Conservation (phyloP, 2,113 vertebrate species). For the Caranx ignobilis region DNA sequence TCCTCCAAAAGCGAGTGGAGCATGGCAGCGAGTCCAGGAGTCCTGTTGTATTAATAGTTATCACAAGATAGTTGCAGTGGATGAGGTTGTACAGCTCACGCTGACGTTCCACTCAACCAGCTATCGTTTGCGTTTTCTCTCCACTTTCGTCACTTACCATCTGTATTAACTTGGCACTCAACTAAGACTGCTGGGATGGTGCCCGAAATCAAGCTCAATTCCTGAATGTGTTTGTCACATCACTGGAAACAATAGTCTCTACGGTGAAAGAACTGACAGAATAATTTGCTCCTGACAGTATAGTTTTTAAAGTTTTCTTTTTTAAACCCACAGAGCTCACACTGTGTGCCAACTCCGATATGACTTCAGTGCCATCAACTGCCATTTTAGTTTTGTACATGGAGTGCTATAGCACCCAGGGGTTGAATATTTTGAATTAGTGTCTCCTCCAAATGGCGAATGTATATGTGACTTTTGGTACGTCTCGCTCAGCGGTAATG, state of each 20-base stretch:
- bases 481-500: conserved; percentile 38
- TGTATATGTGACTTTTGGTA: conserved; percentile 42
- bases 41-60: conserved; percentile 5
- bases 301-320: conserved; percentile 11
- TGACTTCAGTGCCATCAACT: conserved; percentile 31
- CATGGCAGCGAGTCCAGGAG: conserved; percentile 22
- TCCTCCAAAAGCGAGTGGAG: conserved; percentile 4
- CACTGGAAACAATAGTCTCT: conserved; percentile 33
- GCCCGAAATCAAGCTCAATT: conserved; percentile 39
- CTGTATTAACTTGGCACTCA: conserved; percentile 39
- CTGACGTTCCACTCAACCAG: conserved; percentile 22
- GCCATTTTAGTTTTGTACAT: conserved; percentile 40
- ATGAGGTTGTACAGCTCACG: conserved; percentile 8
- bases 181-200: conserved; percentile 19
- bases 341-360: conserved; percentile 21
- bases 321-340: conserved; percentile 13
- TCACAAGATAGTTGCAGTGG: background rate
- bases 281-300: conserved; percentile 30
- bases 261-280: conserved; percentile 25
- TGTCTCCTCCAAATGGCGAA: conserved; percentile 46
- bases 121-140: background rate
- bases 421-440: conserved; percentile 54
- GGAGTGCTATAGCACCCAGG: conserved; percentile 25
- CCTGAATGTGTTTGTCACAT: conserved; percentile 49
- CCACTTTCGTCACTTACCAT: conserved; percentile 36